Evolutionary conservation across 1,140 invertebrate species (phyloP), one percentile per base, ranked within the genome.

Genomic region (Varroa destructor): DNA sequence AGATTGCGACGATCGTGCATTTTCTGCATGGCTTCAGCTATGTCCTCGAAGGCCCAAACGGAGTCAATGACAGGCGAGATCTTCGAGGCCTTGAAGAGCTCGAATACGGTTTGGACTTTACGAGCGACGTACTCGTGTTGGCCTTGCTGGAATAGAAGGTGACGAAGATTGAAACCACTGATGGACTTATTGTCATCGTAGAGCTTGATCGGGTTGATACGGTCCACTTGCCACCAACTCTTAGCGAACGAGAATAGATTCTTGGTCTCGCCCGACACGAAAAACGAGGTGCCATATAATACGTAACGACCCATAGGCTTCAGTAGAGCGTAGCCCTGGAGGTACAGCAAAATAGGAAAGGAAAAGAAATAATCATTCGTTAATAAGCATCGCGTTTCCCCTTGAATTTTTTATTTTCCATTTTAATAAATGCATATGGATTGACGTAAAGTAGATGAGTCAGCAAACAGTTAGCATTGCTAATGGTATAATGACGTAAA

Each of bases 1-100:
- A 93, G 85, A 79, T 93, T 93, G 79, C 90, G 91, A 76, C 89
- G 85, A 76, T 93, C 89, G 79, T 92, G 89, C 85, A 93, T 88
- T 79, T 89, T 90, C 80, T 90, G 89, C 89, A 93, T 92, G 0
- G 89, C 91, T 75, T 92, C 89, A 43, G 85, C 84, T 36, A 90
- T 87, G 87, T 92, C 89, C 81, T 92, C 90, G 56, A 92, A 83
- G 12, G 89, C 88, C 86, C 87, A 91, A 54, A 86, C 87, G 51
- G 89, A 91, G 80, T 93, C 90, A 14, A 92, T 83, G 6, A 87
- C 81, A 0, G 90, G 89, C 76, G 88, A 87, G 73, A 93, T 87
- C 78, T 87, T 86, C 42, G 86, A 86, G 71, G 89, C 84, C 56
- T 80, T 83, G 85, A 88, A 92, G 43, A 92, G 79, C 55, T 84